Evolutionary conservation across 2,797 vertebrate species (phyloP), one percentile per base, ranked within the genome.

Genomic region (Syngnathus acus): DNA sequence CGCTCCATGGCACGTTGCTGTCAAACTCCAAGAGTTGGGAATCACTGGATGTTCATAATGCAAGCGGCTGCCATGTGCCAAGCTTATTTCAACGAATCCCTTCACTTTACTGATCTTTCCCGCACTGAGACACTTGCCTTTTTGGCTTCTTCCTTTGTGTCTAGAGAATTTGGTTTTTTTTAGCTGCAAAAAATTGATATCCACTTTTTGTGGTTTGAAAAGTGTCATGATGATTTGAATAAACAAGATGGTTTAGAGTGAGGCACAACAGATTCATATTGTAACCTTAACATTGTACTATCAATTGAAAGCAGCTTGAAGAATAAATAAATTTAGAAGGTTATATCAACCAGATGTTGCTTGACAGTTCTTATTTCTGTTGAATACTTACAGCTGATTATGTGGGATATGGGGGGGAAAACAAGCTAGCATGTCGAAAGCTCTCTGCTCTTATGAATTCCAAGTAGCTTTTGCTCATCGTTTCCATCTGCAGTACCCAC

Each of bases 11-110:
- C 68, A 66, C 76, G 68, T 73, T 78, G 69, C 84, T 82, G 82
- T 90, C 88, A 89, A 82, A 83, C 79, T 82, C 80, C 77, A 74
- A 77, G 73, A 78, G 81, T 82, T 84, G 78, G 76, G 87, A 90
- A 88, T 88, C 84, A 81, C 68, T 83, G 69, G 65, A 83, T 85
- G 82, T 87, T 88, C 78, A 82, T 78, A 86, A 79, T 72, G 82
- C 77, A 82, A 70, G 73, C 79, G 77, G 76, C 75, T 85, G 82
- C 81, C 80, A 78, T 84, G 85, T 85, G 82, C 80, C 79, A 78
- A 85, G 86, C 89, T 89, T 86, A 84, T 82, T 87, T 84, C 78
- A 84, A 77, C 87, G 78, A 75, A 78, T 78, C 72, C 65, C 68
- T 79, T 74, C 75, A 72, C 70, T 72, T 70, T 74, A 78, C 67